A percentile compares a stretch with the other conserved stretches of the same genome.
Conservation (phyloP, 2,888 invertebrate genomes). For the Balanococcus diminutus region DNA sequence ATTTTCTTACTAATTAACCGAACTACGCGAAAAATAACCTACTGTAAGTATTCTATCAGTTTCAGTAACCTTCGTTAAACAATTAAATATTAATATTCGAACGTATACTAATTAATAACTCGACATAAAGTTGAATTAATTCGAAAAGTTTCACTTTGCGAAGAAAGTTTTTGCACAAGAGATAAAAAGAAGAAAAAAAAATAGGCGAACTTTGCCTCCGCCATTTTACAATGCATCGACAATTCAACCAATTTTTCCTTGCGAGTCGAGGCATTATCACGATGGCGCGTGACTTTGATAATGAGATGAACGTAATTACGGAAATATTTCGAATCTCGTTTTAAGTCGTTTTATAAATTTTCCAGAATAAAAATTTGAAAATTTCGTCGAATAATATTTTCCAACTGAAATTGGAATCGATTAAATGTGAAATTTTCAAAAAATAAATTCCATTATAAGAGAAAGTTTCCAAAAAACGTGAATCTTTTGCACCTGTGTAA, state of each 20-base stretch:
- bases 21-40: not conserved
- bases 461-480: no score
- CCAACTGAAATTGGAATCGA: no score
- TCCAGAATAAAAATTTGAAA: not conserved
- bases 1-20: not conserved
- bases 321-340: not conserved
- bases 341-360: not conserved
- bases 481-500: no score
- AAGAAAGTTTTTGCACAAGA: not conserved
- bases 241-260: not conserved
- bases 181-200: not conserved
- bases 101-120: not conserved
- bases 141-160: not conserved
- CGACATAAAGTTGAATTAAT: not conserved
- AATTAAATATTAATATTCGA: not conserved
- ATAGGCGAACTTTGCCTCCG: not conserved
- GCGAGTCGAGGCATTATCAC: not conserved
- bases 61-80: not conserved
- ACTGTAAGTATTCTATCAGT: not conserved
- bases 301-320: not conserved
- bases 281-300: not conserved
- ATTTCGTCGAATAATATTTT: no score
- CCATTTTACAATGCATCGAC: not conserved
- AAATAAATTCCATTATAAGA: no score
- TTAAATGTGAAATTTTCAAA: no score